Conservation (phyloP, 2,888 invertebrate species). For the Nudaria mundana region DNA sequence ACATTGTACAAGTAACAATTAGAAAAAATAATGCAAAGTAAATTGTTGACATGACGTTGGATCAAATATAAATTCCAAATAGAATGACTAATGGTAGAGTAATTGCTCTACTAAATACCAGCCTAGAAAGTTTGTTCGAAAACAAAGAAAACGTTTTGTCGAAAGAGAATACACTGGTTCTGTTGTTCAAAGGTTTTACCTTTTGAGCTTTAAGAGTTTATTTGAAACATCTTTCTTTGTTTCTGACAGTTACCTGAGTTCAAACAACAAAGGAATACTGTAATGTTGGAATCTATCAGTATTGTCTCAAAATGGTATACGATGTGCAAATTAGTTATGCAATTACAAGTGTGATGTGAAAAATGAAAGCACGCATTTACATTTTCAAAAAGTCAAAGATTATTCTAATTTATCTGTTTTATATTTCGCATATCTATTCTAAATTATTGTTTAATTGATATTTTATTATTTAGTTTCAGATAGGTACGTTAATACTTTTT, state of each 20-base stretch:
- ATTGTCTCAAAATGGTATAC: neutral
- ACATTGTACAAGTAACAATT: neutral
- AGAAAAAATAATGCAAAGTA: neutral
- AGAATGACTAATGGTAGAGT: conserved; percentile 42
- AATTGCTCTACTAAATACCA: conserved; percentile 50
- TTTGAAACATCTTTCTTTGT: conserved; percentile 29
- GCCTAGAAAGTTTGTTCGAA: conserved; percentile 53
- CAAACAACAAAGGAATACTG: conserved; percentile 14
- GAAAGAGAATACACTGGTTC: conserved; percentile 38
- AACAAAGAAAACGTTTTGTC: conserved; percentile 51
- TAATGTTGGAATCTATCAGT: conserved; percentile 11
- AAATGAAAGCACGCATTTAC: too few species aligned
- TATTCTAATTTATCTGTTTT: too few species aligned
- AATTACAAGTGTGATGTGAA: neutral
- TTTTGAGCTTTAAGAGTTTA: conserved; percentile 30
- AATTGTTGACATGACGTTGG: too few species aligned
- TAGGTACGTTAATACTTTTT: too few species aligned
- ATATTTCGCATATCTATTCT: too few species aligned
- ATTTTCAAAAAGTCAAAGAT: too few species aligned
- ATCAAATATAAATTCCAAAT: conserved; percentile 23
- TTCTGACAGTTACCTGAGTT: conserved; percentile 22
- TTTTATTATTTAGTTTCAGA: too few species aligned
- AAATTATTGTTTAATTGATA: too few species aligned
- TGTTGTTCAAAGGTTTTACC: conserved; percentile 39
- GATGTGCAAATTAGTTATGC: neutral